Base-by-base conservation (phyloP, 2,888 invertebrate genomes). In the Allygus modestus region DNA sequence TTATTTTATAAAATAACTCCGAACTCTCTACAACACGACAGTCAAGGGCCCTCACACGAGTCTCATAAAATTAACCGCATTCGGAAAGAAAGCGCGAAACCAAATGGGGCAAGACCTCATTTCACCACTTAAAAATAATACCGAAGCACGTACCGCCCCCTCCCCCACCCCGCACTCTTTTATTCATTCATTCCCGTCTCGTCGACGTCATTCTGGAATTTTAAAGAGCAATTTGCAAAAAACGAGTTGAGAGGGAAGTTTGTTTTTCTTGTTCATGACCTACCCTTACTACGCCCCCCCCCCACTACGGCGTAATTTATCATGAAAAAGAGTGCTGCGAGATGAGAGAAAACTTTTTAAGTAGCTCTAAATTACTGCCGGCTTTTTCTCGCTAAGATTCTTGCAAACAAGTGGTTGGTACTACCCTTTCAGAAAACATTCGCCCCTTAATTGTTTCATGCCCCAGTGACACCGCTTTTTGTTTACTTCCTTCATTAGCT, bases 351-450 rank as follows among this genome's bases (percentile, higher is more conserved):
- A 85, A 87, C 85, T 79, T 87, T 86, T 87, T 87, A 87, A 87
- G 87, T 87, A 87, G 87, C 84, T 87, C 85, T 85, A 87, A 87
- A 87, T 87, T 87, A 86, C 87, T 84, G 85, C 83, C 85, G 82
- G 85, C 84, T 87, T 87, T 87, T 87, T 82, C 86, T 58, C 81
- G 61, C 84, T 84, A 81, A 84, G 81, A 81, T 81, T 81, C 79
- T 69, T 51, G 79, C 79, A 51, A 84, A 84, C 84, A 84, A 84
- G 84, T 84, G 84, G 84, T 69, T 84, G 41, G 41, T 84, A 84
- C 81, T 84, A 65, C 15, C 0, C 84, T 69, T 84, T 81, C 69
- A 23, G 79, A 84, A 84, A 84, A 84, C 84, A 84, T 84, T 75
- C 28, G n/a, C 69, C 61, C 73, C n/a, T 41, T 73, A 73, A 73